Evolutionary conservation across 2,888 invertebrate species (phyloP).

Genomic region (Chironomus riparius): DNA sequence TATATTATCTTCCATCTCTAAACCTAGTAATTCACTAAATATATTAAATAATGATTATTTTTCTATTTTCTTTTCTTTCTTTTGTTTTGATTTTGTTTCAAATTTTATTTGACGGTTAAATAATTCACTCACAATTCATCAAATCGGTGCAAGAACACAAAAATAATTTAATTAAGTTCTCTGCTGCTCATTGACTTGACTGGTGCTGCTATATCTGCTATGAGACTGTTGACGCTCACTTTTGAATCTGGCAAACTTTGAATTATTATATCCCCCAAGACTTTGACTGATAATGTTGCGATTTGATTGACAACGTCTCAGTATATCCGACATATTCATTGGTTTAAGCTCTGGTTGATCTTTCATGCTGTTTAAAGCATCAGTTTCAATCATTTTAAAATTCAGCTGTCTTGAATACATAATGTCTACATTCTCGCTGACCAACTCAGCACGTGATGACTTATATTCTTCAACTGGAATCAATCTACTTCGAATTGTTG

Average conservation of each 20-base stretch:
- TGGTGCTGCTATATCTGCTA: constrained; percentile 11
- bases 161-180: too few relatives aligned
- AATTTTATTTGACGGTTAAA: too few relatives aligned
- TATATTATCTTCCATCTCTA: constrained; percentile 50
- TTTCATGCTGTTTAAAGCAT: not conserved
- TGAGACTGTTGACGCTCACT: not conserved
- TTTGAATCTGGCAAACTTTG: not conserved
- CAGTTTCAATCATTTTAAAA: not conserved
- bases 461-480: constrained; percentile 44
- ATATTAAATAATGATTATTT: too few relatives aligned
- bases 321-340: constrained; percentile 37
- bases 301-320: constrained; percentile 36
- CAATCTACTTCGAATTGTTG: constrained; percentile 37
- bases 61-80: too few relatives aligned
- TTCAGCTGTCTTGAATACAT: not conserved
- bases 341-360: not conserved
- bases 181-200: not conserved
- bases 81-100: too few relatives aligned
- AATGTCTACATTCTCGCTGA: constrained; percentile 30
- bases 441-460: constrained; percentile 34
- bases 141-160: too few relatives aligned
- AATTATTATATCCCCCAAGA: constrained; percentile 33
- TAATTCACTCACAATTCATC: too few relatives aligned
- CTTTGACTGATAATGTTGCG: constrained; percentile 37
- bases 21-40: too few relatives aligned